Evolutionary conservation across 2,113 vertebrate species (phyloP).

Genomic region (Eolophus roseicapilla): DNA sequence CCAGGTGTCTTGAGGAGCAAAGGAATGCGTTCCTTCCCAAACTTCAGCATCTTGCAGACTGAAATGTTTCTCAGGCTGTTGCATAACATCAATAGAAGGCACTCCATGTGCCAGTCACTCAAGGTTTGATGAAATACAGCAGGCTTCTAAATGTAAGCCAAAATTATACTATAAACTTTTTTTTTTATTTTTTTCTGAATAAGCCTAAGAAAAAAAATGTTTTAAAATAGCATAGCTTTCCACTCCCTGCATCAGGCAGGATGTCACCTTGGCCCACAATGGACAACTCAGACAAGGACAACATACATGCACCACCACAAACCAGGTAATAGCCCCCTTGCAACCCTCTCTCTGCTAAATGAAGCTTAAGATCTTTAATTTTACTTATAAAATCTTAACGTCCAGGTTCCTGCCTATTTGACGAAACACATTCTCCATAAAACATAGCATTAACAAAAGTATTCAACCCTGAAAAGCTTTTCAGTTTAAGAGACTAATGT

Average conservation of each 20-base stretch:
- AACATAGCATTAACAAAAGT: neutral
- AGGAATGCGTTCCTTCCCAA: neutral
- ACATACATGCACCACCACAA: fast-evolving
- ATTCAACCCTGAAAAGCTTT: neutral
- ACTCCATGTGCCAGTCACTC: neutral
- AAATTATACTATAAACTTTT: neutral
- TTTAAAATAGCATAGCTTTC: neutral
- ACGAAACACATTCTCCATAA: neutral
- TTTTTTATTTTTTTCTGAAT: neutral
- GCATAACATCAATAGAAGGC: neutral
- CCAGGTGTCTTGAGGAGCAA: neutral
- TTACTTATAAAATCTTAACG: neutral
- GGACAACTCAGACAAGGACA: neutral
- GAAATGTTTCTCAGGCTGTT: neutral
- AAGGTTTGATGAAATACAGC: neutral
- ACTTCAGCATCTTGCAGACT: neutral
- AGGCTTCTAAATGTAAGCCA: neutral
- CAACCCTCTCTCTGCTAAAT: neutral
- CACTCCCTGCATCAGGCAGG: neutral
- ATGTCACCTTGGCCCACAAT: neutral
- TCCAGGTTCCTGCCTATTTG: neutral
- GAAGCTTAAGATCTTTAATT: neutral
- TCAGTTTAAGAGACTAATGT: neutral
- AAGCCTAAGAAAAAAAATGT: neutral
- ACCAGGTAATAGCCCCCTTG: neutral